Base-by-base conservation (phyloP, 2,113 vertebrate genomes). In the Panthera tigris region DNA sequence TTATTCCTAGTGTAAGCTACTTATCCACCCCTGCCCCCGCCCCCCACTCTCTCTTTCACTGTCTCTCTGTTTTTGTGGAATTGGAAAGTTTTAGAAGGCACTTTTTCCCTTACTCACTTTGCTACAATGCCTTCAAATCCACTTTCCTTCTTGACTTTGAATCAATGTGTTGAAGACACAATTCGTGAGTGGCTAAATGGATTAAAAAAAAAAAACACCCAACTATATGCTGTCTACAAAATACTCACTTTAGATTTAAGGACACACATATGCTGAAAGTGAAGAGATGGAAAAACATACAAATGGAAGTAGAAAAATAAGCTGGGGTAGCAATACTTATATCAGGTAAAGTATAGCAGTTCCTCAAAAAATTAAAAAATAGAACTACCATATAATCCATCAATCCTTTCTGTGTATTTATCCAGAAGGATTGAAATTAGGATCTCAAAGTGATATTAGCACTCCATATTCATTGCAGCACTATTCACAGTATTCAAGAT, bases 91-190 rank as follows among this genome's bases (percentile, higher is more conserved):
- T 76, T 81, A 82, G 79, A 96, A 89, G 25, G 4, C 50, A 86
- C 15, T 81, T 18, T 73, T 81, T 45, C 68, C 29, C 21, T 81
- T 36, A 69, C 50, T 78, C 61, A 82, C 14, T 88, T 91, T 89
- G 16, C 29, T 85, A 48, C 31, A 93, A 41, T 89, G 25, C 8
- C n/a, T 89, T 91, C 31, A n/a, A 68, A 81, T 86, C 41, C n/a
- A n/a, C 19, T 92, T 94, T 95, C 23, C 36, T 86, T 74, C 78
- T 41, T 93, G 57, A 94, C 23, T 39, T 78, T 93, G 55, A 84
- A 18, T 68, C 76, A 93, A 5, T 73, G 25, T 7, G 1, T 31
- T 27, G 15, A 80, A 84, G 73, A 39, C 39, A 39, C 39, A 39
- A 39, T 39, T 4, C 4, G 39, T 39, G 13, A 50, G 5, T 50